A percentile compares a stretch with the other conserved stretches of the same genome.
phyloP scores from a whole-genome alignment of 2,888 invertebrate species.

The Clusia tigrina region DNA sequence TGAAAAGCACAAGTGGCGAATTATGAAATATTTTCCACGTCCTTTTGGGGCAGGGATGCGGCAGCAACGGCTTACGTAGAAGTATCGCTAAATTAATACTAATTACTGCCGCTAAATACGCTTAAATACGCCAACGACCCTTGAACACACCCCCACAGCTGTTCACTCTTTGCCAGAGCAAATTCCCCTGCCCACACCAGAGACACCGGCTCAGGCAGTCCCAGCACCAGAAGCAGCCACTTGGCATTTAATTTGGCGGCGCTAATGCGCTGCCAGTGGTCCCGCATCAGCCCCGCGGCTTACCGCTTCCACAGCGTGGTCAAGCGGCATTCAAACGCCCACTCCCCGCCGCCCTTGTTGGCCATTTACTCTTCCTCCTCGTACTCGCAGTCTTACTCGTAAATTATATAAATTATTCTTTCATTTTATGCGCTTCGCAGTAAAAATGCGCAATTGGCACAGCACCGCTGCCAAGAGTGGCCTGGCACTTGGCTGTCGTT shows the following conservation, averaged over 20 bases:
- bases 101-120: too few species aligned
- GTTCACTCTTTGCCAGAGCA: background rate
- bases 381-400: background rate
- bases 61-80: constrained; percentile 54
- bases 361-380: background rate
- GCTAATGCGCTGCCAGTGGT: constrained; percentile 48
- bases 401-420: background rate
- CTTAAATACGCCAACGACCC: constrained; percentile 23
- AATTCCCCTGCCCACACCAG: background rate
- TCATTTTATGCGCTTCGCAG: background rate
- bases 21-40: background rate
- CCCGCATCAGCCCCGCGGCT: constrained; percentile 18
- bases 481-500: background rate
- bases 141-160: constrained; percentile 12
- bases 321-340: constrained; percentile 37
- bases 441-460: background rate
- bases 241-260: constrained; percentile 47
- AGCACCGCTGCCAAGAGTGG: background rate
- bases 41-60: constrained; percentile 42
- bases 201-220: background rate
- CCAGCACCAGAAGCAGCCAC: too few species aligned
- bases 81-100: constrained; percentile 55
- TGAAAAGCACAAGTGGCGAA: background rate
- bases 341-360: constrained; percentile 37
- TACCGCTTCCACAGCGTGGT: constrained; percentile 34